A percentile compares a stretch with the other conserved stretches of the same genome.
These are phyloP conservation scores for Cerastis rubricosa DNA, from an alignment of 2,888 invertebrate species.

Conservation along the genomic window DNA sequence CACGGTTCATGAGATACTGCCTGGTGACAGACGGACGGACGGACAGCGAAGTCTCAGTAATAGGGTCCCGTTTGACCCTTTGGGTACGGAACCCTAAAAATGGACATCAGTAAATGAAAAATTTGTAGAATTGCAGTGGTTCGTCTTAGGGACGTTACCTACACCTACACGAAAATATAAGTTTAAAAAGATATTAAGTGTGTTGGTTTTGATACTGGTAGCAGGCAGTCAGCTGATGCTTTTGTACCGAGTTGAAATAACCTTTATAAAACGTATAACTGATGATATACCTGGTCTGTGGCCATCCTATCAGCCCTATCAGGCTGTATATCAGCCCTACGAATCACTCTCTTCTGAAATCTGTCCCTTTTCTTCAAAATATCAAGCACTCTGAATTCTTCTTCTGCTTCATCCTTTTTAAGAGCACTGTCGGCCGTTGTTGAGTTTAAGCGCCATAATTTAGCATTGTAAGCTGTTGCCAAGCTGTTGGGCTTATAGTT, in stretches of 20 bases:
- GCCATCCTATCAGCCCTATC: conserved; percentile 86
- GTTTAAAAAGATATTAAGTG: background rate
- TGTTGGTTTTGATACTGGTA: background rate
- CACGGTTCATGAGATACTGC: too few relatives aligned
- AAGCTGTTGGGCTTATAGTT: conserved; percentile 76
- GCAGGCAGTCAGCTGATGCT: conserved; percentile 25
- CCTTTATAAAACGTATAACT: background rate
- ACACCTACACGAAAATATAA: background rate
- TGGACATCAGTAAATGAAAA: background rate
- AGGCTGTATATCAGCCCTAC: conserved; percentile 82
- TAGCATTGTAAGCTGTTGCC: conserved; percentile 73
- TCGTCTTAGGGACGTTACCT: background rate
- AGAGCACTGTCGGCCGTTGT: conserved; percentile 77
- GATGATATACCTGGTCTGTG: conserved; percentile 81
- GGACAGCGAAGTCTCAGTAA: too few relatives aligned
- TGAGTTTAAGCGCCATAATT: conserved; percentile 84
- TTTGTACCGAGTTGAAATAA: background rate
- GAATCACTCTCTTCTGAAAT: conserved; percentile 72
- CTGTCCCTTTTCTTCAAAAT: conserved; percentile 84
- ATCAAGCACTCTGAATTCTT: conserved; percentile 90
- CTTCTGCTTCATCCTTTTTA: conserved; percentile 80
- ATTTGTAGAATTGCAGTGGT: background rate
- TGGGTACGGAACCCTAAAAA: too few relatives aligned
- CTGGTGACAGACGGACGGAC: too few relatives aligned
- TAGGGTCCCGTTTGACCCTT: too few relatives aligned